Conservation (phyloP, 2,888 invertebrate species). For the Dolichomitus sp. region DNA sequence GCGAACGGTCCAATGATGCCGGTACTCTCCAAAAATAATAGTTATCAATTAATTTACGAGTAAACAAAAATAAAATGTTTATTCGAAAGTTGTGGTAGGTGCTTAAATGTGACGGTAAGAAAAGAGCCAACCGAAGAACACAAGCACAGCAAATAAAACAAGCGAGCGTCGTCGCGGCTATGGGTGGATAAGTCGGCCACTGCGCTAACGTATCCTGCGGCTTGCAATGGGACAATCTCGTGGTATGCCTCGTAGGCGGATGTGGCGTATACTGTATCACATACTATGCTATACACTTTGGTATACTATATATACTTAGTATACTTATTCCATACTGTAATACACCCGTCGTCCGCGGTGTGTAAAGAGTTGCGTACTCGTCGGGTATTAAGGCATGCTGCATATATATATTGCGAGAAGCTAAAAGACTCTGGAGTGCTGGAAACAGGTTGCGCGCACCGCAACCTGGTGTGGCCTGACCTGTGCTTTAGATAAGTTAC, state of each 20-base stretch:
- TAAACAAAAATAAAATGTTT: background rate
- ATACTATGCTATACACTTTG: background rate
- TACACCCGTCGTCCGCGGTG: conserved; percentile 5
- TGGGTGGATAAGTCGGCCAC: conserved; percentile 28
- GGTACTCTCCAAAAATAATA: no score
- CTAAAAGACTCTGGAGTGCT: background rate
- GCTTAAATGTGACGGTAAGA: background rate
- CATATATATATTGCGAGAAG: background rate
- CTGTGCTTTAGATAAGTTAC: background rate
- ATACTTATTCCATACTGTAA: conserved; percentile 16
- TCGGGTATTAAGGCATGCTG: background rate
- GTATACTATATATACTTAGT: background rate
- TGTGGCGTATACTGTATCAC: conserved; percentile 31
- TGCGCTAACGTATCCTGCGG: conserved; percentile 22
- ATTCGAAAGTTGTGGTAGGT: background rate
- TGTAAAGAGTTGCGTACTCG: conserved; percentile 10
- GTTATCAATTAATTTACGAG: no score
- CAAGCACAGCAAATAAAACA: background rate
- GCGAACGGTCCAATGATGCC: no score
- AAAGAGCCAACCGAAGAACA: background rate
- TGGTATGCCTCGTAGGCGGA: conserved; percentile 32
- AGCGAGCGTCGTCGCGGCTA: conserved; percentile 10
- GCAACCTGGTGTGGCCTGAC: conserved; percentile 10
- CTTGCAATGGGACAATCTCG: conserved; percentile 25
- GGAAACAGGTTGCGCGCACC: conserved; percentile 15